phyloP scores from a whole-genome alignment of 2,797 vertebrate species.

The Xenopus petersii region DNA sequence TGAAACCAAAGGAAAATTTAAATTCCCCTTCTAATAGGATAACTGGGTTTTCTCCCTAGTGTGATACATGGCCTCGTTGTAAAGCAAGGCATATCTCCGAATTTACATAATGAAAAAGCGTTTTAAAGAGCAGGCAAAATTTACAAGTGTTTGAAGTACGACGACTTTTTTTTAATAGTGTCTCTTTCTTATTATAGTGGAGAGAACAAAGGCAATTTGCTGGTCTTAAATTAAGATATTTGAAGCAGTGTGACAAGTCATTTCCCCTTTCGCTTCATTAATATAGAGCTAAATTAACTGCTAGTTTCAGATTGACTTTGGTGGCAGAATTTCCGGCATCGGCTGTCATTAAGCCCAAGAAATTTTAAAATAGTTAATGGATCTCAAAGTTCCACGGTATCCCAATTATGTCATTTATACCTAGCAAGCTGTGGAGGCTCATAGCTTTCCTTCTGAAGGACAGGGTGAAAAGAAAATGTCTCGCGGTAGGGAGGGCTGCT shows the following conservation, averaged over 20 bases:
- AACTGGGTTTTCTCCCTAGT: constrained; percentile 41
- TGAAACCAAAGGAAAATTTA: constrained; percentile 15
- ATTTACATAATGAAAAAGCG: constrained; percentile 32
- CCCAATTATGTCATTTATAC: constrained; percentile 41
- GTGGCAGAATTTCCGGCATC: constrained; percentile 22
- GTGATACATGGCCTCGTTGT: constrained; percentile 34
- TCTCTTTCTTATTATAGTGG: constrained; percentile 24
- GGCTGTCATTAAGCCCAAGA: constrained; percentile 13
- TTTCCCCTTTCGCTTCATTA: constrained; percentile 23
- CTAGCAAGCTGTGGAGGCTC: neutral
- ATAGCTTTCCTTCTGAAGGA: neutral
- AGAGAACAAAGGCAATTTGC: constrained; percentile 8
- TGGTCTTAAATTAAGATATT: constrained; percentile 34
- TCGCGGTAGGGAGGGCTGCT: neutral
- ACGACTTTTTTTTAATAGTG: constrained; percentile 8
- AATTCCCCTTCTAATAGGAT: constrained; percentile 33
- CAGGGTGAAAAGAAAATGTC: neutral
- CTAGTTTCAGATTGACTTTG: constrained; percentile 24
- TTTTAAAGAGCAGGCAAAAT: constrained; percentile 26
- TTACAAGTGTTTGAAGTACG: constrained; percentile 33
- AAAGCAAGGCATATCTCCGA: constrained; percentile 14
- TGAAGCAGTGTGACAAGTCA: constrained; percentile 21
- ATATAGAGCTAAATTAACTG: constrained; percentile 31
- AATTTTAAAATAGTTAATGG: constrained; percentile 24
- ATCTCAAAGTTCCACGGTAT: constrained; percentile 12